These are phyloP conservation scores for Drosophila leontia DNA, from an alignment of 1,140 invertebrate genomes.

Conservation along the genomic window DNA sequence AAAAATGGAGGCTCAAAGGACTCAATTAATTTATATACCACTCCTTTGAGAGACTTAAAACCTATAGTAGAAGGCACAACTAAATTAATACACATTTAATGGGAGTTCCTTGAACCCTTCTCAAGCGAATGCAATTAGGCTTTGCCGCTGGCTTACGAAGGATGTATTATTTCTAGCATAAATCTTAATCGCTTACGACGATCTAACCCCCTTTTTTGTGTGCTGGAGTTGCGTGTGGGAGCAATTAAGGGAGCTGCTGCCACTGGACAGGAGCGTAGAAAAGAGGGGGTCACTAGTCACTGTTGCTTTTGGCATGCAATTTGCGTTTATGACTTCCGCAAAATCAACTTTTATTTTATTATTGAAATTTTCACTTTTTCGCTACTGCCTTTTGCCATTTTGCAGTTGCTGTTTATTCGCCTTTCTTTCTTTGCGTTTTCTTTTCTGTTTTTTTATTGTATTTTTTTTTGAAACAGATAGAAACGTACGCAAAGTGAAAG, in stretches of 20 bases:
- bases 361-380: conserved; percentile 77
- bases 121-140: conserved; percentile 48
- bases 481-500: conserved; percentile 77
- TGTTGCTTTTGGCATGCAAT: conserved; percentile 67
- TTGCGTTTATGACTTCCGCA: conserved; percentile 78
- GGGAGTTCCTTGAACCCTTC: conserved; percentile 65
- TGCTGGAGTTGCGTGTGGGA: conserved; percentile 33
- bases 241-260: conserved; percentile 21
- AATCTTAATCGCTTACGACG: conserved; percentile 66
- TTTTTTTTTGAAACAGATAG: conserved; percentile 60
- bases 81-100: conserved; percentile 31
- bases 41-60: not conserved
- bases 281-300: conserved; percentile 3
- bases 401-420: conserved; percentile 16
- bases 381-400: conserved; percentile 21
- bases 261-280: not conserved
- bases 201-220: conserved; percentile 15
- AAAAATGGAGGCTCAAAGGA: not conserved
- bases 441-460: conserved; percentile 2
- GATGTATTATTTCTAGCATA: conserved; percentile 55
- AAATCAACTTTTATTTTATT: conserved; percentile 55
- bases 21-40: not conserved
- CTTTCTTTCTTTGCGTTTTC: conserved; percentile 28
- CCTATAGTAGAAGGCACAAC: not conserved
- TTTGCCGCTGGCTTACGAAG: conserved; percentile 48